Evolutionary conservation across 2,797 vertebrate genomes (phyloP).

Genomic region (Eupleurogrammus muticus): DNA sequence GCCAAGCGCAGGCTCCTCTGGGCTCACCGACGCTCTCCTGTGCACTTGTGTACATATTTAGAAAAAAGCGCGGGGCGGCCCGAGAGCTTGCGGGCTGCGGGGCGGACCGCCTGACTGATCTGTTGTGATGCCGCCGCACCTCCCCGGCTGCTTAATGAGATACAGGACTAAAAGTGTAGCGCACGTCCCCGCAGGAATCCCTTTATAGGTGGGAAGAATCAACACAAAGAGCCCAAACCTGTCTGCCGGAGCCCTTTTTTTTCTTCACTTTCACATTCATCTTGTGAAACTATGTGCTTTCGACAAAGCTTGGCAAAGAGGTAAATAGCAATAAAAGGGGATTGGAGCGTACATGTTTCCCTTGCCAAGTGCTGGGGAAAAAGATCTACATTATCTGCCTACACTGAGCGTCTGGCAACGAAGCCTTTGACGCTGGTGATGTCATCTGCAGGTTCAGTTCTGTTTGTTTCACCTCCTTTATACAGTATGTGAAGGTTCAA

Average conservation of each 20-base stretch:
- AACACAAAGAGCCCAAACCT: constrained; percentile 44
- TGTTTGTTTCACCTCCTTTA: constrained; percentile 76
- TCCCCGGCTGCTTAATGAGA: constrained; percentile 54
- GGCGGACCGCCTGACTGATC: constrained; percentile 54
- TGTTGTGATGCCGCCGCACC: constrained; percentile 53
- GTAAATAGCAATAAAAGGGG: constrained; percentile 78
- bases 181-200: constrained; percentile 17
- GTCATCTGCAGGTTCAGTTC: constrained; percentile 77
- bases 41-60: constrained; percentile 77
- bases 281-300: constrained; percentile 74
- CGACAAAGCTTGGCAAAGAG: constrained; percentile 74
- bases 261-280: constrained; percentile 70
- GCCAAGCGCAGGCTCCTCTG: constrained; percentile 50
- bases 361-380: constrained; percentile 74
- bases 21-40: constrained; percentile 58
- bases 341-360: constrained; percentile 65
- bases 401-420: constrained; percentile 71
- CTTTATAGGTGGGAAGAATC: constrained; percentile 62
- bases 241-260: constrained; percentile 46
- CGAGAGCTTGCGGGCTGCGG: constrained; percentile 53
- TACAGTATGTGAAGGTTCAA: constrained; percentile 61
- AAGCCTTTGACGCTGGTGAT: constrained; percentile 69
- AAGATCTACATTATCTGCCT: constrained; percentile 55
- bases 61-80: constrained; percentile 66
- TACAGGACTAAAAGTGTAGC: constrained; percentile 20